Evolutionary conservation across 2,113 vertebrate genomes (phyloP), one percentile per base, ranked within the genome.

Genomic region (Phylloscopus trochilus): DNA sequence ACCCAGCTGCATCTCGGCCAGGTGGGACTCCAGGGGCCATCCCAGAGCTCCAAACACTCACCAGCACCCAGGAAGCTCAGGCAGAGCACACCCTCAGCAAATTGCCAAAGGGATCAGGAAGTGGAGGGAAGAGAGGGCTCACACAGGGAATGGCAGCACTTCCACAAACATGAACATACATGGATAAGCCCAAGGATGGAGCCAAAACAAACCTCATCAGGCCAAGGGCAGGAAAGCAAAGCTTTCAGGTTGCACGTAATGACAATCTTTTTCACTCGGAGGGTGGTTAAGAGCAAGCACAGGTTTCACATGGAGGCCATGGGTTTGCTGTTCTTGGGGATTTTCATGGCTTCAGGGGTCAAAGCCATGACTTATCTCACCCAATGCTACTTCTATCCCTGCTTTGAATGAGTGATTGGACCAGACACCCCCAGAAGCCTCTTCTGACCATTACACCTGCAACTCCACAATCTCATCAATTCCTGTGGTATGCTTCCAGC

Each of bases 171-270:
- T 2, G 44, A 31, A 43, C 22, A 33, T 1, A 41, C 23, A 22
- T 2, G 1, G 8, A 28, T 3, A 77, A 84, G 39, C 27, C 39
- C 0, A 0, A 72, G 24, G 6, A 39, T 3, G 16, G 58, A 11
- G 27, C 44, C 60, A 67, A 66, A 52, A 33, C 30, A 87, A 73
- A 56, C 33, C 21, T 44, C 46, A n/a, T 1, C 2, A 10, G 31
- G 13, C 19, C 46, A 37, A 66, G 60, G 43, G 51, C 44, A 23
- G 46, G 75, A 39, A 62, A 87, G 20, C 2, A 81, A 52, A 90
- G 74, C 64, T 66, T 28, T 66, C 35, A 47, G 13, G 66, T 0
- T 77, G 44, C 28, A 53, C 14, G 62, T 0, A 37, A 33, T 26
- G 20, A 83, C 15, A 60, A 37, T 27, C 37, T 39, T 30, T 21